Percentiles rank a stretch among this genome's conserved stretches.
These are phyloP conservation scores for Jordanella pulchra DNA, from an alignment of 2,797 vertebrate genomes.

Conservation along the genomic window DNA sequence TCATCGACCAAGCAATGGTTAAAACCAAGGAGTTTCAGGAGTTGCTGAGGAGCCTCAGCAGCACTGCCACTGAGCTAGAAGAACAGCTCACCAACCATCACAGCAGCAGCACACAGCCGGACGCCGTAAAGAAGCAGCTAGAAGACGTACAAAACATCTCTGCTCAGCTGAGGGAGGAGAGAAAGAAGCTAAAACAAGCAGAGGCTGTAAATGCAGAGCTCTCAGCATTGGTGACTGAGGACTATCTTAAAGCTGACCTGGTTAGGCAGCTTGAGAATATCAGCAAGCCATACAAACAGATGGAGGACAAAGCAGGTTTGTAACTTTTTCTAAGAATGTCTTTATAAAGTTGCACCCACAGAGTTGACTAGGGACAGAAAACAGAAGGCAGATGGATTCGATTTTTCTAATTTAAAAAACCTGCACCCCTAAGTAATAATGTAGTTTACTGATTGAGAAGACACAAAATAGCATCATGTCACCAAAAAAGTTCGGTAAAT, in stretches of 20 bases:
- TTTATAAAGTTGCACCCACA: not conserved
- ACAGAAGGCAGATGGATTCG: not conserved
- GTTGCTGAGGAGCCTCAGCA: conserved; percentile 83
- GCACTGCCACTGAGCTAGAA: conserved; percentile 83
- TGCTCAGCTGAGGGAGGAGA: conserved; percentile 86
- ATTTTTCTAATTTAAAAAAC: not conserved
- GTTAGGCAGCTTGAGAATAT: conserved; percentile 89
- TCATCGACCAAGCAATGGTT: conserved; percentile 87
- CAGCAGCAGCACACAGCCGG: conserved; percentile 84
- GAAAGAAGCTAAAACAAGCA: conserved; percentile 84
- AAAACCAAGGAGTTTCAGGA: conserved; percentile 91
- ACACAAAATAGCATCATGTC: not conserved
- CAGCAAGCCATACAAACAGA: conserved; percentile 88
- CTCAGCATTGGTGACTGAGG: conserved; percentile 87
- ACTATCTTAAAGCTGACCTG: conserved; percentile 94
- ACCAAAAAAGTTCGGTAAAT: not conserved
- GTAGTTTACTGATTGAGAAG: not conserved
- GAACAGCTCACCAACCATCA: conserved; percentile 81
- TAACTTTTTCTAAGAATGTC: conserved; percentile 13
- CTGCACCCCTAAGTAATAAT: not conserved
- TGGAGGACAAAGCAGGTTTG: conserved; percentile 95
- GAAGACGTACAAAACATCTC: conserved; percentile 85
- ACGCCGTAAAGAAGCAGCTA: conserved; percentile 90
- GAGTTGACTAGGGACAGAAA: not conserved
- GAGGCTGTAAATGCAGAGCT: conserved; percentile 87